Evolutionary conservation across 2,888 invertebrate genomes (phyloP).

Genomic region (Metacarcinus magister): DNA sequence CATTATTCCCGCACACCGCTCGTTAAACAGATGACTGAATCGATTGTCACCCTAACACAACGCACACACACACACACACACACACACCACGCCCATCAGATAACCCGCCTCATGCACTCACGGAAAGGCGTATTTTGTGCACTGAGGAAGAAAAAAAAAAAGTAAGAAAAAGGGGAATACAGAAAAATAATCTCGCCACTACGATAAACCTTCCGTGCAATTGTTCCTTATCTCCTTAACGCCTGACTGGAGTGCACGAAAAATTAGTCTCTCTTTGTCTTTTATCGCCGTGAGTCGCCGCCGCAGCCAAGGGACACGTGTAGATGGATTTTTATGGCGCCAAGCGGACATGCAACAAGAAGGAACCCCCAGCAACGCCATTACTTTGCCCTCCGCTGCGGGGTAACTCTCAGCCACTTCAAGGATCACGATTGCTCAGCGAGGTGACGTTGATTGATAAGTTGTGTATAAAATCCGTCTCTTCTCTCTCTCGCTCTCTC

Average conservation of each 20-base stretch:
- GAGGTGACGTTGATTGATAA: constrained; percentile 7
- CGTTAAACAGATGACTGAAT: background rate
- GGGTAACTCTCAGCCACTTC: background rate
- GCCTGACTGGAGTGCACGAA: constrained; percentile 17
- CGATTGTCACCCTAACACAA: background rate
- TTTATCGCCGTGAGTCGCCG: background rate
- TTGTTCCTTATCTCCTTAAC: background rate
- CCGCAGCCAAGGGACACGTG: background rate
- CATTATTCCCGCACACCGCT: background rate
- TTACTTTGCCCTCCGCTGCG: background rate
- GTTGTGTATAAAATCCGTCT: background rate
- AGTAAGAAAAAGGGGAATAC: background rate
- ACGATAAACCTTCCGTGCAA: background rate
- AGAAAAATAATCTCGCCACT: background rate
- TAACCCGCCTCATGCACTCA: background rate
- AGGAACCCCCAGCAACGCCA: background rate
- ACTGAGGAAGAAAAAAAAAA: background rate
- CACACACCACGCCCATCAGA: background rate
- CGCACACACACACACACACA: background rate
- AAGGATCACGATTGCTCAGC: background rate
- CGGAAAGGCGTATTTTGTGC: constrained; percentile 20
- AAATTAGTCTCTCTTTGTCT: constrained; percentile 40
- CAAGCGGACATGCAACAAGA: background rate
- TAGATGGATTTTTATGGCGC: background rate
- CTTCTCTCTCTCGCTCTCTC: too few species aligned